Conservation (phyloP, 1,140 invertebrate species). For the Bombus breviceps region DNA sequence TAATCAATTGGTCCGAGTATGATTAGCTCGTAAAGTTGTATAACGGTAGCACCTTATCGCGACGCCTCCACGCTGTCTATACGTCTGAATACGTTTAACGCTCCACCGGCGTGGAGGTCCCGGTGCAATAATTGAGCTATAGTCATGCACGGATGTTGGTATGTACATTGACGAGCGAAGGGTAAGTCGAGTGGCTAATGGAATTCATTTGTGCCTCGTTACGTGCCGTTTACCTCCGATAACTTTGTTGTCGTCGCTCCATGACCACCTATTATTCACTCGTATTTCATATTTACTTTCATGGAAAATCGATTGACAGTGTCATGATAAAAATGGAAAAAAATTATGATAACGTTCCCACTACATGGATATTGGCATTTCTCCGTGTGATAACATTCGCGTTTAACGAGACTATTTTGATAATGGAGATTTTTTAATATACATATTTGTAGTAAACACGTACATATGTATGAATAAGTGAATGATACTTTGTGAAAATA, state of each 20-base stretch:
- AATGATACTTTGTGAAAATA: neutral
- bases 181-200: conserved; percentile 47
- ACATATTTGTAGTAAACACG: too few relatives aligned
- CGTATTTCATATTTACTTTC: neutral
- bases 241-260: too few relatives aligned
- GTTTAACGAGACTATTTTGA: neutral
- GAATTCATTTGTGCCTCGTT: conserved; percentile 51
- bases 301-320: neutral
- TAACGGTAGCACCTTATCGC: conserved; percentile 56
- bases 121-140: conserved; percentile 58
- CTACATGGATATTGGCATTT: neutral
- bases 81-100: conserved; percentile 62
- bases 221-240: conserved; percentile 16
- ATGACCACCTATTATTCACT: neutral
- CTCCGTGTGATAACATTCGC: neutral
- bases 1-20: conserved; percentile 59
- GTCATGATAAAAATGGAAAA: neutral
- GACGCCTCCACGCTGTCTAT: conserved; percentile 35
- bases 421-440: neutral
- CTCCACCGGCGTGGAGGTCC: conserved; percentile 29
- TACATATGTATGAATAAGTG: too few relatives aligned
- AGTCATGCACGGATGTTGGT: conserved; percentile 1
- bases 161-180: conserved; percentile 25
- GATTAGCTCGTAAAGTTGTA: conserved; percentile 62
- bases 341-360: neutral